phyloP scores from a whole-genome alignment of 2,797 vertebrate species.

The Enteromius thamalakanensis region DNA sequence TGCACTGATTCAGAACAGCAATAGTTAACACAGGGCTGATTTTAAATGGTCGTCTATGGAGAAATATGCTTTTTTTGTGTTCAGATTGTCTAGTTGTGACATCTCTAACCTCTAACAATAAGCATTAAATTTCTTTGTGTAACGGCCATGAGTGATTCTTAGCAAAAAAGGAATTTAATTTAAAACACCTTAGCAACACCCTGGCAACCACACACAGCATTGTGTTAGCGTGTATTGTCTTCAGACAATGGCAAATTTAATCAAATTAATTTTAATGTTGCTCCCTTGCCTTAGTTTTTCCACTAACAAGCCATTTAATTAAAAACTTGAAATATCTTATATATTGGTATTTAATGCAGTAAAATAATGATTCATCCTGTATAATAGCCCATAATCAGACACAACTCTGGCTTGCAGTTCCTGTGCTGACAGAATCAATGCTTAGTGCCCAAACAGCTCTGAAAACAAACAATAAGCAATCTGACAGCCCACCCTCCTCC shows the following conservation, averaged over 20 bases:
- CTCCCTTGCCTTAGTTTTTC: background rate
- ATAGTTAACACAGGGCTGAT: background rate
- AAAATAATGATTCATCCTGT: constrained; percentile 33
- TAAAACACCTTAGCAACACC: background rate
- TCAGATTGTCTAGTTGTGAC: background rate
- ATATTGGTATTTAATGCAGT: constrained; percentile 1
- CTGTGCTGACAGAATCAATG: constrained; percentile 51
- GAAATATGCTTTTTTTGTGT: background rate
- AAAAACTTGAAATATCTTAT: background rate
- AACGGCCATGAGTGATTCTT: background rate
- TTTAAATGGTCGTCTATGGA: background rate
- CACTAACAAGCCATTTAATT: constrained; percentile 4
- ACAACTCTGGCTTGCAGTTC: constrained; percentile 48
- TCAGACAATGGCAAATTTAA: background rate
- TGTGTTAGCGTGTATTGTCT: background rate
- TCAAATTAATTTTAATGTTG: background rate
- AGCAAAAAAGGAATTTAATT: background rate
- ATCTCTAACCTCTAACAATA: constrained; percentile 6
- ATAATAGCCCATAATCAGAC: constrained; percentile 51
- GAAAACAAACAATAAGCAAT: constrained; percentile 63
- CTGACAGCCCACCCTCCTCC: constrained; percentile 60
- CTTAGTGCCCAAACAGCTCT: constrained; percentile 69
- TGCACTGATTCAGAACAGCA: background rate
- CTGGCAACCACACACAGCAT: background rate
- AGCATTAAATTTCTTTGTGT: background rate